Evolutionary conservation across 2,888 invertebrate species (phyloP).

Genomic region (Agrypnus murinus): DNA sequence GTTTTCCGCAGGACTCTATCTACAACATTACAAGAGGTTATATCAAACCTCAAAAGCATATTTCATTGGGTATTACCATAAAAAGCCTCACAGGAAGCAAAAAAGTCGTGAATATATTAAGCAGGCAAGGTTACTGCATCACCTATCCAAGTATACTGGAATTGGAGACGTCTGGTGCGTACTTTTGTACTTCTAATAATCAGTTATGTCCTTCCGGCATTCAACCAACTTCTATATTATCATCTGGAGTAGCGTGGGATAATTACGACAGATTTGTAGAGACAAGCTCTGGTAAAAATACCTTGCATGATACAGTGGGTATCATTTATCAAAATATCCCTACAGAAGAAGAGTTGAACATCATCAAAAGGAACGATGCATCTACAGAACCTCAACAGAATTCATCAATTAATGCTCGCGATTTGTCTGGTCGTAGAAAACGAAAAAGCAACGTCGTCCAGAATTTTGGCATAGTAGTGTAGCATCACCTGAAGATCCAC

Average conservation of each 20-base stretch:
- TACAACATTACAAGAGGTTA: constrained; percentile 52
- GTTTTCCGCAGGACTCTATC: constrained; percentile 52
- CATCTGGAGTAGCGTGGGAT: constrained; percentile 57
- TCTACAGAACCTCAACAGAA: no score
- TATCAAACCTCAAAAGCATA: constrained; percentile 54
- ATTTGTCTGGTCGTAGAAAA: no score
- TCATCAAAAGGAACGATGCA: no score
- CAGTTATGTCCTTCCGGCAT: constrained; percentile 55
- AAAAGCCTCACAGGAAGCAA: constrained; percentile 56
- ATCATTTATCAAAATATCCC: constrained; percentile 59
- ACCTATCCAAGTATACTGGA: no score
- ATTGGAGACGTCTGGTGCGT: constrained; percentile 57
- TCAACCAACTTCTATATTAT: constrained; percentile 52
- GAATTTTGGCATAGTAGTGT: neutral
- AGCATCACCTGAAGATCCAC: constrained; percentile 17
- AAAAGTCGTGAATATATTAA: constrained; percentile 56
- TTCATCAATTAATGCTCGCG: no score
- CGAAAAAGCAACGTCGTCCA: no score
- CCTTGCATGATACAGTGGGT: no score
- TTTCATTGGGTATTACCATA: constrained; percentile 53
- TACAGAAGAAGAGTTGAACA: constrained; percentile 52
- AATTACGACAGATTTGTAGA: constrained; percentile 59
- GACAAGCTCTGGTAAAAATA: constrained; percentile 55
- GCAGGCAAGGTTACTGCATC: constrained; percentile 53
- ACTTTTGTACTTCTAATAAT: constrained; percentile 47